Percentiles rank a stretch among this genome's conserved stretches.
Evolutionary conservation across 2,113 vertebrate genomes (phyloP).

Genomic region (Balaeniceps rex): DNA sequence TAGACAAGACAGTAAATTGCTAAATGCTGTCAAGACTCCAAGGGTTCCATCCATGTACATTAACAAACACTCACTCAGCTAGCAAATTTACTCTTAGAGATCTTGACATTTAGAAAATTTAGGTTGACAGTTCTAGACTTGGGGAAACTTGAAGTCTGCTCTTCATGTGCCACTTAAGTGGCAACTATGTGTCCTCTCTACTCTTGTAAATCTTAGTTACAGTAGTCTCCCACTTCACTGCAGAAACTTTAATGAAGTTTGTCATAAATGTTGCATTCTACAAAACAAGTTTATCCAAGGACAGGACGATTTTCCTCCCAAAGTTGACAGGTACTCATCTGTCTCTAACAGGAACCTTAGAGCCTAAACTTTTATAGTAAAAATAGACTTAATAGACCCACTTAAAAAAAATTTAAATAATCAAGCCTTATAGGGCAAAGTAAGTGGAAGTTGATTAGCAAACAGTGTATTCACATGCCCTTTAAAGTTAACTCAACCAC

Average conservation of each 20-base stretch:
- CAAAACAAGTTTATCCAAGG: background rate
- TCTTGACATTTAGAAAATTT: background rate
- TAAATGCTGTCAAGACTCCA: background rate
- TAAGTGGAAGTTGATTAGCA: background rate
- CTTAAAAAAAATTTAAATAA: background rate
- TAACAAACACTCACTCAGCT: background rate
- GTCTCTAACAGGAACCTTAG: background rate
- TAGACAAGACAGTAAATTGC: background rate
- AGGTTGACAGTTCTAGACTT: background rate
- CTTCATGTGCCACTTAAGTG: background rate
- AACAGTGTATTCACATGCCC: background rate
- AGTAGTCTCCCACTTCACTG: background rate
- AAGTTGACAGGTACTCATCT: background rate
- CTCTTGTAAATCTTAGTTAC: background rate
- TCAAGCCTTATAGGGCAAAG: background rate
- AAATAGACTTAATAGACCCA: background rate
- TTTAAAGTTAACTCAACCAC: background rate
- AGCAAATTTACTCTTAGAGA: background rate
- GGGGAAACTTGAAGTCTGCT: background rate
- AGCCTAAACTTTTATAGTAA: background rate
- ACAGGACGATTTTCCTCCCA: background rate
- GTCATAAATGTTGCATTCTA: background rate
- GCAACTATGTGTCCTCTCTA: background rate
- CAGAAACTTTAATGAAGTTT: background rate
- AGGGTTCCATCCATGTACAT: fast-evolving